Base-by-base conservation (phyloP, 1,140 invertebrate genomes). In the Drosophila pseudoananassae region DNA sequence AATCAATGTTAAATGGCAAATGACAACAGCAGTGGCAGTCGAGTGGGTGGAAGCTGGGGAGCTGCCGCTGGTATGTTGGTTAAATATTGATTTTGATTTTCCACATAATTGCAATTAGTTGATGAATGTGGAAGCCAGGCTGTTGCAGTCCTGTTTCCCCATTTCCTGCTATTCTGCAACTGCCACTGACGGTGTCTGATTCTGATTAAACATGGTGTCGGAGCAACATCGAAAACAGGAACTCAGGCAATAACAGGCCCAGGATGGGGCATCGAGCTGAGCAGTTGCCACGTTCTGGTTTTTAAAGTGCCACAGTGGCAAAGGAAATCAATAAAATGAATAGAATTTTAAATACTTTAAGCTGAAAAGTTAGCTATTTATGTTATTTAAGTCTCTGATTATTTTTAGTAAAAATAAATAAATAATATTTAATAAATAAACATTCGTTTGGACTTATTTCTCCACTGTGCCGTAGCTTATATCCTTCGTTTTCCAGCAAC, bases 91-190 rank as follows among this genome's bases (percentile, higher is more conserved):
- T 83, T 82, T 82, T 64, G 58, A 78, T 82, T 82, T 78, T 82
- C 74, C 78, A 82, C 78, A 83, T 83, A 83, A 83, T 83, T 83
- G 75, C 79, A 83, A 83, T 83, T 78, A 83, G 80, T 76, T 83
- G 75, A 83, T 82, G 79, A 78, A 63, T 64, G 59, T 75, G 15
- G 46, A 53, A 17, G 17, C 43, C 43, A 17, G 43, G 58, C 71
- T 74, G 70, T 74, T 75, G 71, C 57, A 54, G 50, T 50, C 46
- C 36, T 73, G 70, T 55, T 50, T 53, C 56, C 38, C 68, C 70
- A 71, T 50, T 49, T 61, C 61, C 65, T 69, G 61, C 17, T 20
- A 33, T 38, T 47, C 38, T 3, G 10, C 20, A 49, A 15, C 8
- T 15, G 43, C 15, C 17, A 15, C 45, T 55, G 57, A 45, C 59